Percentiles rank a stretch among this genome's conserved stretches.
Evolutionary conservation across 2,888 invertebrate genomes (phyloP).

Genomic region (Vanessa cardui): DNA sequence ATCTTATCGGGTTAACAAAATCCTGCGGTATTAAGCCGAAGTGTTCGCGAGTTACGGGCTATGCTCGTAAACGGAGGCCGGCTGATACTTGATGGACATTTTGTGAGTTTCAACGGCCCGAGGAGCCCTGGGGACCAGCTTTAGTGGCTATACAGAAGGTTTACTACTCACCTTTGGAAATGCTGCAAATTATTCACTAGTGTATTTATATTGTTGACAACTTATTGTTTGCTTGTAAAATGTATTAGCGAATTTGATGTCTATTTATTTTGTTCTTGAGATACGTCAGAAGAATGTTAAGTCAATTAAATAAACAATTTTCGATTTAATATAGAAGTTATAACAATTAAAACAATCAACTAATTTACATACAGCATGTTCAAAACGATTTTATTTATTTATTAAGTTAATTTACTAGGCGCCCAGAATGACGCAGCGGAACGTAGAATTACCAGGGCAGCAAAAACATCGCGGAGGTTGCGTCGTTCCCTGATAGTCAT

Average conservation of each 20-base stretch:
- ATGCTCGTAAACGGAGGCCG: constrained; percentile 70
- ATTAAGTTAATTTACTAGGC: constrained; percentile 18
- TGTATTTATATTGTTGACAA: neutral
- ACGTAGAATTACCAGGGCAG: constrained; percentile 44
- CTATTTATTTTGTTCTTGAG: too few species aligned
- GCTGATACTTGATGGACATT: constrained; percentile 81
- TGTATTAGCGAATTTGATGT: too few species aligned
- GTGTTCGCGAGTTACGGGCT: constrained; percentile 74
- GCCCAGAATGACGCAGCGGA: constrained; percentile 25
- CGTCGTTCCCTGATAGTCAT: constrained; percentile 28
- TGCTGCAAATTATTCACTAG: too few species aligned
- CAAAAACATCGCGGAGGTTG: constrained; percentile 43
- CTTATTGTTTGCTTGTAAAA: neutral
- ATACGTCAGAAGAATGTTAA: too few species aligned
- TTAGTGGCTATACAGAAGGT: constrained; percentile 19
- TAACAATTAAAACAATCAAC: too few species aligned
- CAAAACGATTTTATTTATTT: too few species aligned
- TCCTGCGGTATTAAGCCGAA: constrained; percentile 71
- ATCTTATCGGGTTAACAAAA: constrained; percentile 52
- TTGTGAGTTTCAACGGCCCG: constrained; percentile 68
- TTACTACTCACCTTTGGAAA: constrained; percentile 15
- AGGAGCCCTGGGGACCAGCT: constrained; percentile 43
- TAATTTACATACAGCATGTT: too few species aligned
- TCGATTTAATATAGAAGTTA: too few species aligned
- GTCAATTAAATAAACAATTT: too few species aligned